Evolutionary conservation across 2,888 invertebrate species (phyloP), one percentile per base, ranked within the genome.

Genomic region (Synanthedon tipuliformis): DNA sequence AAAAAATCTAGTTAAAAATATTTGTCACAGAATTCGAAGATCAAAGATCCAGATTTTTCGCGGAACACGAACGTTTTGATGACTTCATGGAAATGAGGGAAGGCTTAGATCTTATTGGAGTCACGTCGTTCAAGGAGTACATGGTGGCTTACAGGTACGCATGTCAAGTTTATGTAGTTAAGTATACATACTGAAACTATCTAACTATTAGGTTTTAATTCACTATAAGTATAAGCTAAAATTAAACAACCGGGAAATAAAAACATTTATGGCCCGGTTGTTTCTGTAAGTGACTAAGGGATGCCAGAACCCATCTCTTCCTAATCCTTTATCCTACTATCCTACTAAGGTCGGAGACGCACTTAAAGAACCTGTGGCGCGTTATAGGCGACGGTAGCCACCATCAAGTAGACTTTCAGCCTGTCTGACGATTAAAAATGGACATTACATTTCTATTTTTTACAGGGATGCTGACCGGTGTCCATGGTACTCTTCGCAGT

Each of bases 31-130:
- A 95, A 74, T 95, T 94, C 67, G 94, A 95, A 75, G 94, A 94
- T 59, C 94, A 94, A 70, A 84, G 95, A 57, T 91, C 92, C 13
- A 83, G 92, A 63, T 95, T 95, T 77, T 95, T 91, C 61, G 92
- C 92, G 53, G 93, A 93, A 59, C 93, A 94, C 77, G 94, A 94
- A 72, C 82, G 92, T 18, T 89, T 92, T 54, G 95, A 95, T 67
- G 94, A 95, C 75, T 95, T 94, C 74, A 93, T 94, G 92, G 94
- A 95, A 79, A 94, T 94, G 89, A 83, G 92, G 1, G 94, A 95
- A 70, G 94, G 94, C 0, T 83, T 95, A 58, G 94, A 94, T 68
- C 85, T 95, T 16, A 89, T 91, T 12, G 91, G 91, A 63, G 89
- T 91, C 57, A 84, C 83, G 58, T 85, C 86, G 4, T 89, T 89